Conservation (phyloP, 2,888 invertebrate genomes). For the Terebella lapidaria region DNA sequence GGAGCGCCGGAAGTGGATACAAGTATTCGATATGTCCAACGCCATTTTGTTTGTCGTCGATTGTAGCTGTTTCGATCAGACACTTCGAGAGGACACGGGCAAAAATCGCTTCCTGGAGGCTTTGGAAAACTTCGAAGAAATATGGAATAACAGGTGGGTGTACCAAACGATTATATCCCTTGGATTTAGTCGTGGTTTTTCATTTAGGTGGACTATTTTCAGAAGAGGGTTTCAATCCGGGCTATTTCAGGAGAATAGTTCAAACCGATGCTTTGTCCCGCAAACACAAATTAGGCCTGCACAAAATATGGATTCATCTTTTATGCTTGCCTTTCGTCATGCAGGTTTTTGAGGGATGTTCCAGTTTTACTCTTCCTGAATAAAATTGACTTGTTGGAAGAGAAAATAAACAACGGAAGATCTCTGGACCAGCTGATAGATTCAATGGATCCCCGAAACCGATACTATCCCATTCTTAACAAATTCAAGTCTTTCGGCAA, state of each 20-base stretch:
- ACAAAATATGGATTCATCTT: no score
- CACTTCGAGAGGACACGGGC: slow-evolving; percentile 65
- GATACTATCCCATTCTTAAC: slow-evolving; percentile 8
- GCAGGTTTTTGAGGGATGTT: slow-evolving; percentile 69
- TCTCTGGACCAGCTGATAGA: slow-evolving; percentile 10
- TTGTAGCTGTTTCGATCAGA: slow-evolving; percentile 75
- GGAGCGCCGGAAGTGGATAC: slow-evolving; percentile 77
- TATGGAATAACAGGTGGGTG: slow-evolving; percentile 67
- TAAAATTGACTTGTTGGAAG: slow-evolving; percentile 72
- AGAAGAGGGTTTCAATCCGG: no score
- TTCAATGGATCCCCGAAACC: slow-evolving; percentile 1
- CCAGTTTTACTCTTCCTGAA: slow-evolving; percentile 78
- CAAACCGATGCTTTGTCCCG: no score
- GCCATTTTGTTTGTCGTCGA: slow-evolving; percentile 77
- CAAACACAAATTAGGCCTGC: no score
- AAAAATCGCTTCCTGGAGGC: slow-evolving; percentile 72
- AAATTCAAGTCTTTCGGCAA: slow-evolving; percentile 9
- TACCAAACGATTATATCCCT: no score
- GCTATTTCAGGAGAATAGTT: no score
- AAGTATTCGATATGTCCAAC: slow-evolving; percentile 77
- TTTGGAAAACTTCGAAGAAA: slow-evolving; percentile 67
- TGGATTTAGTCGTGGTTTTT: no score
- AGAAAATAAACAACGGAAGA: slow-evolving; percentile 54
- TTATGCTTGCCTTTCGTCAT: no score
- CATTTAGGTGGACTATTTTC: no score